Percentiles rank a stretch among this genome's conserved stretches.
Evolutionary conservation across 2,888 invertebrate species (phyloP).

Genomic region (Aphodius granarius): DNA sequence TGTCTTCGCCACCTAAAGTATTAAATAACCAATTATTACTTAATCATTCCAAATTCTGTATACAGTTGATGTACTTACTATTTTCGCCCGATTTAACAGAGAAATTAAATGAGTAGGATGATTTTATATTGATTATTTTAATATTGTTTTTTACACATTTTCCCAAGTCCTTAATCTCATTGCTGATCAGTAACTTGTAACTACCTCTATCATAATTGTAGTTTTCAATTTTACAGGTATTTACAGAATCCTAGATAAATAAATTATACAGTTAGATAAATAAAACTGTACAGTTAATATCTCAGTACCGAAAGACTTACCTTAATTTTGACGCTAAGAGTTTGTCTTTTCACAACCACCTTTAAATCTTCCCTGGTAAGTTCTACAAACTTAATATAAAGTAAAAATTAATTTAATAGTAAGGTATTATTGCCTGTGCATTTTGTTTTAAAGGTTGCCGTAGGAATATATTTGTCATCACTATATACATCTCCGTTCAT

Average conservation of each 20-base stretch:
- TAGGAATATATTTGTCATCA: neutral
- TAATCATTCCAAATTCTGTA: neutral
- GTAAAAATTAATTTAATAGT: neutral
- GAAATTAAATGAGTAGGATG: neutral
- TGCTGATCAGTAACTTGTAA: neutral
- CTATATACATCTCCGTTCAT: neutral
- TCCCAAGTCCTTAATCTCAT: too few species aligned
- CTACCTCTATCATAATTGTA: neutral
- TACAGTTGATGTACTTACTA: neutral
- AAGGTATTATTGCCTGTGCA: neutral
- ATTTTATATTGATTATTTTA: neutral
- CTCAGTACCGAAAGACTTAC: neutral
- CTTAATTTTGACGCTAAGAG: too few species aligned
- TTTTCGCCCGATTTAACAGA: neutral
- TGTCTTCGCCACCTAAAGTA: too few species aligned
- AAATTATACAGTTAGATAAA: too few species aligned
- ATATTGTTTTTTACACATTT: too few species aligned
- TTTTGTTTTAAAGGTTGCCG: neutral
- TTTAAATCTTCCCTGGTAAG: neutral
- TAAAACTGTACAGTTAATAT: too few species aligned
- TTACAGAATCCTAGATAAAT: neutral
- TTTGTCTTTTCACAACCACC: neutral
- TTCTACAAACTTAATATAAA: neutral
- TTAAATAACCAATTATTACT: neutral
- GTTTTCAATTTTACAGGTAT: neutral